Conservation (phyloP, 2,113 vertebrate genomes). For the Sula dactylatra region DNA sequence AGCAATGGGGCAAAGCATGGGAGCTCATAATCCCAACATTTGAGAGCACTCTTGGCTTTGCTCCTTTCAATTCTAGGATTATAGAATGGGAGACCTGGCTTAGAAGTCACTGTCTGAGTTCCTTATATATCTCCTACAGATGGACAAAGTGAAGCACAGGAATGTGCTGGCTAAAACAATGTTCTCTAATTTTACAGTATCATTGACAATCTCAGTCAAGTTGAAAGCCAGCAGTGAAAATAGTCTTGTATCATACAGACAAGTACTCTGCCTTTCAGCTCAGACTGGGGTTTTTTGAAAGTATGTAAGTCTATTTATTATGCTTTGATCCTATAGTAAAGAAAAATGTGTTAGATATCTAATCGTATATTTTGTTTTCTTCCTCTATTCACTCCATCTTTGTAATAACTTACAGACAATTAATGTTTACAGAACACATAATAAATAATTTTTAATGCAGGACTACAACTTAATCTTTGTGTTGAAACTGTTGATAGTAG, state of each 20-base stretch:
- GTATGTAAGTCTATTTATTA: not conserved
- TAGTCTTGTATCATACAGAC: not conserved
- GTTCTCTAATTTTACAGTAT: not conserved
- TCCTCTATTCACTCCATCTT: not conserved
- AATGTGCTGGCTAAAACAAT: not conserved
- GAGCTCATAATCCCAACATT: not conserved
- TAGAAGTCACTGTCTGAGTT: not conserved
- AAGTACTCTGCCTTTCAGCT: not conserved
- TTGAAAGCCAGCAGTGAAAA: not conserved
- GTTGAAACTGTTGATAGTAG: not conserved
- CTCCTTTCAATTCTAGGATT: not conserved
- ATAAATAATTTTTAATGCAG: not conserved
- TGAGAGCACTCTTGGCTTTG: not conserved
- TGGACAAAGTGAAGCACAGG: not conserved
- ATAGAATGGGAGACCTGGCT: not conserved
- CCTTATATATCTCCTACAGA: not conserved
- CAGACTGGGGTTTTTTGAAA: not conserved
- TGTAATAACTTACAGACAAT: not conserved
- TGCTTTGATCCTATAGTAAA: not conserved
- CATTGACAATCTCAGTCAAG: not conserved
- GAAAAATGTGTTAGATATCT: not conserved
- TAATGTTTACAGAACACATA: not conserved
- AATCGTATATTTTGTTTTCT: not conserved
- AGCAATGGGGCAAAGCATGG: not conserved
- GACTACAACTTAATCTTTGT: not conserved